These are phyloP conservation scores for Peromyscus polionotus DNA, from an alignment of 2,113 vertebrate species.

Conservation along the genomic window DNA sequence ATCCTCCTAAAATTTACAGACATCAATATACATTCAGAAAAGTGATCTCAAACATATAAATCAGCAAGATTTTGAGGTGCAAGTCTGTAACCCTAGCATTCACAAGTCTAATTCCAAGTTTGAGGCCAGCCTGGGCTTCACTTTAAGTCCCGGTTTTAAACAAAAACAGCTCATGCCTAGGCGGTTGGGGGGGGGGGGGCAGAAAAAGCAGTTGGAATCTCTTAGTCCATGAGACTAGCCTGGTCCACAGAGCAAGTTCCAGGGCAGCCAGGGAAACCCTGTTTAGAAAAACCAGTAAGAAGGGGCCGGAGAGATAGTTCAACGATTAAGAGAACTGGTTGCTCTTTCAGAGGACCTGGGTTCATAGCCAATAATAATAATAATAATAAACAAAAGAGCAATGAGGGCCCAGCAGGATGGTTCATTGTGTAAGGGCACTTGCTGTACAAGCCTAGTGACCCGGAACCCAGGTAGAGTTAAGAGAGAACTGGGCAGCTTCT, in stretches of 20 bases:
- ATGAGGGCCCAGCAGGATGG: not conserved
- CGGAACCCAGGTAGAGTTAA: not conserved
- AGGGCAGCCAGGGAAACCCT: not conserved
- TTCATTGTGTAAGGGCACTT: not conserved
- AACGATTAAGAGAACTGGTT: not conserved
- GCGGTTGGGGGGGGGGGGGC: not conserved
- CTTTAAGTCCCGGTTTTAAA: not conserved
- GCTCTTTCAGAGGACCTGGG: not conserved
- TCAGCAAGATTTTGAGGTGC: not conserved
- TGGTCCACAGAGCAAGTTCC: not conserved
- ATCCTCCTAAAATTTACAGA: conserved; percentile 19
- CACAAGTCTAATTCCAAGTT: not conserved
- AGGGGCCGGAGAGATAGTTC: not conserved
- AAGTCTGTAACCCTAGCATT: not conserved
- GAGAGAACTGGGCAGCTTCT: not conserved
- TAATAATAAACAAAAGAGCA: not conserved
- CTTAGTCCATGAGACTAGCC: not conserved
- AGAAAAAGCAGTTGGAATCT: not conserved
- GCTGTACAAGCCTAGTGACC: not conserved
- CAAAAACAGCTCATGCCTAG: not conserved
- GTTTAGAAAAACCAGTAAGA: not conserved
- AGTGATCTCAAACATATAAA: not conserved
- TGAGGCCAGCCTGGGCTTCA: not conserved
- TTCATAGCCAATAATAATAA: not conserved
- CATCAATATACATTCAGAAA: conserved; percentile 3